Evolutionary conservation across 2,797 vertebrate species (phyloP), one percentile per base, ranked within the genome.

Genomic region (Vespertilio murinus): DNA sequence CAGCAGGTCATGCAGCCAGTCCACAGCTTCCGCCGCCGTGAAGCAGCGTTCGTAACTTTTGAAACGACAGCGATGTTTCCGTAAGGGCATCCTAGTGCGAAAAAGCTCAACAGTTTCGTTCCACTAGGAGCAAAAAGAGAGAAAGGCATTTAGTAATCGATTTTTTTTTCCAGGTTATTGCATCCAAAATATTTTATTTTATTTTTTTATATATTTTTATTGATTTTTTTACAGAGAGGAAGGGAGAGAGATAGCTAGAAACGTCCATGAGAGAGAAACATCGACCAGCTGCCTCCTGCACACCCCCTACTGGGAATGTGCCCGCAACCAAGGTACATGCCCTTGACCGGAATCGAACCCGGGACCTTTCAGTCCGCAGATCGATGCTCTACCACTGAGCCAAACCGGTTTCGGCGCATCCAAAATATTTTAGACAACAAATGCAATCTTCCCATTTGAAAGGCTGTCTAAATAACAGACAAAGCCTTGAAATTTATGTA

Each of bases 81-180:
- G 98, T 30, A 99, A 96, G 0, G 99, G 99, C 99, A 99, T 99
- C 35, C 98, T 98, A 65, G 98, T 97, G 0, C 99, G 99, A 90
- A 99, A 99, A n/a, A 99, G 98, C 93, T 99, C 98, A 91, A 99
- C 98, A 12, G 99, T 99, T 97, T 99, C 99, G 94, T 99, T 99
- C 99, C 99, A 99, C 99, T 99, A 74, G 69, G 59, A 9, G 4
- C 40, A 94, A 85, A 80, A 82, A 90, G 88, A 70, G 22, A 94
- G 42, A 90, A 18, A 67, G 61, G 42, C 8, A 10, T 28, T 70
- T 45, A 85, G 30, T 45, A 49, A 94, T 75, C 8, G 4, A 45
- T 3, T 65, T 35, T 47, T 80, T 61, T 59, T 13, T 42, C 1
- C 56, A 61, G 13, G 18, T 78, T 91, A 70, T 8, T 69, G n/a